Conservation (phyloP, 1,140 invertebrate genomes). For the Arctopsyche grandis region DNA sequence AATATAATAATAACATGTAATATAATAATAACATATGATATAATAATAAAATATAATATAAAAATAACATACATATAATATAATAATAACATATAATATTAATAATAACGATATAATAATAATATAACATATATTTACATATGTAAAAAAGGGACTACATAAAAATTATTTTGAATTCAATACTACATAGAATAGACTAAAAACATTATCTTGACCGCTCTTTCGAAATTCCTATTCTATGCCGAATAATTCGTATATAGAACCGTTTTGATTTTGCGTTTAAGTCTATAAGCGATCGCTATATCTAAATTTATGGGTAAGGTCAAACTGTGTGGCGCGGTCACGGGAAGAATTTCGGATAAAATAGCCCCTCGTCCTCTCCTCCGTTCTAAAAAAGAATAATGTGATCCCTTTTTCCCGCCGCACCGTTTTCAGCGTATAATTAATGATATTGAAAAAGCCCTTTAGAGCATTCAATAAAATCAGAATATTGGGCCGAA, state of each 20-base stretch:
- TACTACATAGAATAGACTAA: neutral
- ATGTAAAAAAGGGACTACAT: neutral
- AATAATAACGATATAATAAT: too few relatives aligned
- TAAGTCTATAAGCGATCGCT: slow-evolving; percentile 18
- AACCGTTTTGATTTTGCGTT: slow-evolving; percentile 2
- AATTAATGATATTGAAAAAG: slow-evolving; percentile 14
- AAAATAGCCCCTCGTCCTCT: neutral
- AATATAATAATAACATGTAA: too few relatives aligned
- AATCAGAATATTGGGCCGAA: slow-evolving; percentile 4
- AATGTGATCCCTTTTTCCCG: slow-evolving; percentile 20
- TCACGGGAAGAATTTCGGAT: slow-evolving; percentile 11
- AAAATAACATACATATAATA: too few relatives aligned
- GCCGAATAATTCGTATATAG: slow-evolving; percentile 2
- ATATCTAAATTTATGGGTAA: slow-evolving; percentile 4
- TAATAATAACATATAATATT: too few relatives aligned
- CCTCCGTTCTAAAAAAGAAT: neutral
- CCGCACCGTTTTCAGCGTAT: slow-evolving; percentile 11
- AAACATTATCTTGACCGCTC: neutral
- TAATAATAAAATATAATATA: too few relatives aligned
- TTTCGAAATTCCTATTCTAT: too few relatives aligned
- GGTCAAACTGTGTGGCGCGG: neutral
- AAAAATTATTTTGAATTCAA: neutral
- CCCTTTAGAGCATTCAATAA: slow-evolving; percentile 20
- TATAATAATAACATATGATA: too few relatives aligned
- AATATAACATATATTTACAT: too few relatives aligned